Evolutionary conservation across 2,888 invertebrate species (phyloP).

Genomic region (Trisateles emortualis): DNA sequence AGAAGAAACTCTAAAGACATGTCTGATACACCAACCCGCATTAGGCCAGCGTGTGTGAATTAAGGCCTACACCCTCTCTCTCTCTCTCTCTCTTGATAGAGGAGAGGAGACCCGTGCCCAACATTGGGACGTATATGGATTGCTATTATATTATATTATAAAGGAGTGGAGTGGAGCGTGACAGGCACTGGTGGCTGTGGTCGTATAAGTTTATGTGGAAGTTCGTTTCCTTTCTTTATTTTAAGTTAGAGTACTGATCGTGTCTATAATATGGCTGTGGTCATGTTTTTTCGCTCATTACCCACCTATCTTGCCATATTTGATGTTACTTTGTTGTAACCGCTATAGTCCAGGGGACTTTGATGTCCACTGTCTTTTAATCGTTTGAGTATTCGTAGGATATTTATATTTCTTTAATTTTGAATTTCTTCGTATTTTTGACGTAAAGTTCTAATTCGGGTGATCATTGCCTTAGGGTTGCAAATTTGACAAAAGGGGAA

Average conservation of each 20-base stretch:
- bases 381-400: conserved; percentile 26
- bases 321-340: conserved; percentile 17
- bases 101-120: no score
- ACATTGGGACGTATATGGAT: no score
- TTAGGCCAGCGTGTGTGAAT: no score
- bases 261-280: background rate
- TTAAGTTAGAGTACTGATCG: background rate
- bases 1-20: no score
- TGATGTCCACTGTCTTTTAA: conserved; percentile 32
- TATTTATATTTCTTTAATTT: no score
- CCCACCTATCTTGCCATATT: conserved; percentile 30
- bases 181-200: no score
- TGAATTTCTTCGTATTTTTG: background rate
- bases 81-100: no score
- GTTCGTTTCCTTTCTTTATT: background rate
- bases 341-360: conserved; percentile 29
- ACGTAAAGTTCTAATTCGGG: background rate
- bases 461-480: background rate
- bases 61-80: no score
- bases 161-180: no score
- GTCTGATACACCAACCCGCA: no score
- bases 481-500: background rate
- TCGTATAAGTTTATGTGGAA: no score
- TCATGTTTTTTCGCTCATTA: conserved; percentile 39
- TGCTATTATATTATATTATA: no score